These are phyloP conservation scores for Fulmarus glacialis DNA, from an alignment of 2,113 vertebrate species.

Conservation along the genomic window DNA sequence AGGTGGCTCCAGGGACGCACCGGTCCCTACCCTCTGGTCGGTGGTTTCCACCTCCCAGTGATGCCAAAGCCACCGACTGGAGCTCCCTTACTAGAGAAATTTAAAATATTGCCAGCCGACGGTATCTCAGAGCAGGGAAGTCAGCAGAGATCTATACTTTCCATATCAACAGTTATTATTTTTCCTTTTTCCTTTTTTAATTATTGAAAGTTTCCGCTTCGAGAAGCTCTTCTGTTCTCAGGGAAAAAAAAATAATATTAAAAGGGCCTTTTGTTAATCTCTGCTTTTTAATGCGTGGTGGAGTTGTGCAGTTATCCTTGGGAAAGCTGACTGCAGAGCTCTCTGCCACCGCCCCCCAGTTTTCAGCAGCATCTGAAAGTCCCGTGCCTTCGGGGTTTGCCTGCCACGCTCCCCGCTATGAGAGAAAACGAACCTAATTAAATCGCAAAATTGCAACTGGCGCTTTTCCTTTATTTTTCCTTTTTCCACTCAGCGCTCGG, in stretches of 20 bases:
- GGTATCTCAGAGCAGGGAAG: not conserved
- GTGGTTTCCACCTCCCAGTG: accelerated
- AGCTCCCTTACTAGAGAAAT: not conserved
- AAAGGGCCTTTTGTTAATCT: conserved; percentile 1
- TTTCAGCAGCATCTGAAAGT: not conserved
- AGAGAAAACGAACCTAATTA: not conserved
- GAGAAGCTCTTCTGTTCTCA: not conserved
- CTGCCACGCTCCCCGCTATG: not conserved
- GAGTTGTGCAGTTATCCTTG: not conserved
- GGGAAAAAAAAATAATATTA: not conserved
- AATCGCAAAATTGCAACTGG: not conserved
- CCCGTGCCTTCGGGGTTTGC: not conserved
- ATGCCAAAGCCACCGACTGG: not conserved
- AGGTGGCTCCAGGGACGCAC: not conserved
- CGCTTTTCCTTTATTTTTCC: not conserved
- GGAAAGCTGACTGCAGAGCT: not conserved
- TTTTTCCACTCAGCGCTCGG: not conserved
- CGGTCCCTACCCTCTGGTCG: not conserved
- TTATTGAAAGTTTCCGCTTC: conserved; percentile 30
- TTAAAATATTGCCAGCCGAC: not conserved
- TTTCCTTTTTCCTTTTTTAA: not conserved
- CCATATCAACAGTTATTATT: not conserved
- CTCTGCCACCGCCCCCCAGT: not conserved
- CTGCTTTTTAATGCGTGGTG: not conserved
- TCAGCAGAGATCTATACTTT: not conserved